Evolutionary conservation across 2,113 vertebrate genomes (phyloP).

Genomic region (Lycaon pictus): DNA sequence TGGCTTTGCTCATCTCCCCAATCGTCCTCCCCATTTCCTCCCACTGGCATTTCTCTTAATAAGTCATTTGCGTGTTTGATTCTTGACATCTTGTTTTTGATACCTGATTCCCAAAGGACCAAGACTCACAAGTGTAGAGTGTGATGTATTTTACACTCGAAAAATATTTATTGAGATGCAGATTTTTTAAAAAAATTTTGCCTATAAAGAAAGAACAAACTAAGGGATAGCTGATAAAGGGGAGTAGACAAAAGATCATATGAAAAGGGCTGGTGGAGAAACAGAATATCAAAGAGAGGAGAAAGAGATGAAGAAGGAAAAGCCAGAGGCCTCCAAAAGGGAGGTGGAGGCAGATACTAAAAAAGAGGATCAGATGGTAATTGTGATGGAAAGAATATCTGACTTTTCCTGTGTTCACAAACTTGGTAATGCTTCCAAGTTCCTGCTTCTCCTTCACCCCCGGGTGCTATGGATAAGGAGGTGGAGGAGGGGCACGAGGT

Average conservation of each 20-base stretch:
- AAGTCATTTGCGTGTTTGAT: neutral
- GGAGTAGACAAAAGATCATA: neutral
- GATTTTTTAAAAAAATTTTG: neutral
- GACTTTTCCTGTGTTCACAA: neutral
- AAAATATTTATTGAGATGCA: neutral
- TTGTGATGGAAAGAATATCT: neutral
- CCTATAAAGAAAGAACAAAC: neutral
- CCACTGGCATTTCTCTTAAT: neutral
- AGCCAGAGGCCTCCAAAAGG: neutral
- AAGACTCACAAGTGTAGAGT: neutral
- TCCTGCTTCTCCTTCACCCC: neutral
- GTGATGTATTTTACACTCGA: neutral
- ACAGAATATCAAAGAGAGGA: neutral
- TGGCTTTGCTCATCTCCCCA: neutral
- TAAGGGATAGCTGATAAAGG: neutral
- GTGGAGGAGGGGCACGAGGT: no score
- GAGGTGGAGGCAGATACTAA: neutral
- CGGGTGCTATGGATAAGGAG: neutral
- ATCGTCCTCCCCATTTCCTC: neutral
- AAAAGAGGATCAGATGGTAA: neutral
- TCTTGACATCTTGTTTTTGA: neutral
- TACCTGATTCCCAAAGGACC: neutral
- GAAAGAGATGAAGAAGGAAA: neutral
- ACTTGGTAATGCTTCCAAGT: neutral
- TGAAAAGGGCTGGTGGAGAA: neutral